Percentiles rank a stretch among this genome's conserved stretches.
Evolutionary conservation across 2,797 vertebrate species (phyloP).

Genomic region (Avahi laniger): DNA sequence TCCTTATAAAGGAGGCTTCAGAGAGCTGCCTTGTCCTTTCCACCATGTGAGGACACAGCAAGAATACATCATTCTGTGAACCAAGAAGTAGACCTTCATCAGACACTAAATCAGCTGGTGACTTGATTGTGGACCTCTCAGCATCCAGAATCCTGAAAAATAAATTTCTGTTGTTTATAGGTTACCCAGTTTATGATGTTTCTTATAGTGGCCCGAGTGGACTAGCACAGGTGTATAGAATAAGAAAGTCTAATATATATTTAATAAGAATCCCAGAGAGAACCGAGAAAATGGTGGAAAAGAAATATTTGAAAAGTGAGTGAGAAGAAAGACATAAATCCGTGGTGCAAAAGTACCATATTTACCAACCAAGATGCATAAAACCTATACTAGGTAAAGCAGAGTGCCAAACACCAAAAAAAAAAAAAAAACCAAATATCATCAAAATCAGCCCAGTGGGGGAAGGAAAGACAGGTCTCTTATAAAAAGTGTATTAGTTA

Average conservation of each 20-base stretch:
- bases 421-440: neutral
- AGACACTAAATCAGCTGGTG: neutral
- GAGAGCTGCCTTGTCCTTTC: neutral
- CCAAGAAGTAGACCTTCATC: neutral
- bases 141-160: neutral
- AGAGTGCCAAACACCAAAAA: neutral
- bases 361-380: neutral
- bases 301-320: neutral
- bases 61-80: neutral
- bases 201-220: neutral
- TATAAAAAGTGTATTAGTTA: neutral
- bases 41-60: neutral
- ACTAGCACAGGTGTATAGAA: neutral
- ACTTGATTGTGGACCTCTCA: neutral
- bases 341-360: neutral
- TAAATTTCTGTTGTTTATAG: neutral
- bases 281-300: constrained; percentile 5
- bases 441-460: neutral
- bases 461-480: too few relatives aligned
- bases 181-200: neutral
- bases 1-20: neutral
- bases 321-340: neutral
- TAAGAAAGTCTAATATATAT: neutral
- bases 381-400: neutral
- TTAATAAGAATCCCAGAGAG: neutral